Evolutionary conservation across 2,113 vertebrate genomes (phyloP), one percentile per base, ranked within the genome.

Genomic region (Antennarius striatus): DNA sequence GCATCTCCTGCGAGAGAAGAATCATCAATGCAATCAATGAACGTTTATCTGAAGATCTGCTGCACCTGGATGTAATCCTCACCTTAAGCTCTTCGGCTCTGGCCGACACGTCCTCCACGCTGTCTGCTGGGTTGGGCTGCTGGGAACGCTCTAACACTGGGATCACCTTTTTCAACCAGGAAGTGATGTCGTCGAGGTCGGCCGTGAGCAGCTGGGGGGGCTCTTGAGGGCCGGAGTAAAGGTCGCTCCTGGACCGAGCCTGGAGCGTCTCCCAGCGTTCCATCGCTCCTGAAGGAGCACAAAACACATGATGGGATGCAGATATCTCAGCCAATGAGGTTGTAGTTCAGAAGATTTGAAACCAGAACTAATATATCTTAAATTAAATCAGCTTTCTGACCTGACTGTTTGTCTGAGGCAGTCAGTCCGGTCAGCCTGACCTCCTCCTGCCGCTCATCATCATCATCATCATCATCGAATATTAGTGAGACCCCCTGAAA

Each of bases 191-290:
- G 0, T 83, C 61, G 36, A 98, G 91, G 73, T 95, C 93, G 0
- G 91, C 82, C 11, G 87, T 88, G 60, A 96, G 88, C 68, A 87
- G 87, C 55, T 91, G 89, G 39, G 22, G 1, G 22, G 88, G 61
- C 12, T 92, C 90, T 68, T 88, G 91, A 61, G 90, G 90, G 59
- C 82, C 71, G 8, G 82, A 13, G 16, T 7, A 57, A 30, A 89
- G 93, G 45, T 89, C 86, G 71, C 86, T 93, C 43, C 93, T 91
- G 49, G 94, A 93, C 68, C 90, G 94, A 30, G 94, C 95, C 85
- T 94, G 92, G 17, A 95, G 85, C 68, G 95, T 92, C 78, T 97
- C 95, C 96, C 96, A 97, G 64, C 93, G 94, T 63, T 95, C 95
- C 7, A 96, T 95, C 75, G 94, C 90, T 55, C 93, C 96, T 98